phyloP scores from a whole-genome alignment of 2,113 vertebrate species.

The Myiozetetes cayanensis region DNA sequence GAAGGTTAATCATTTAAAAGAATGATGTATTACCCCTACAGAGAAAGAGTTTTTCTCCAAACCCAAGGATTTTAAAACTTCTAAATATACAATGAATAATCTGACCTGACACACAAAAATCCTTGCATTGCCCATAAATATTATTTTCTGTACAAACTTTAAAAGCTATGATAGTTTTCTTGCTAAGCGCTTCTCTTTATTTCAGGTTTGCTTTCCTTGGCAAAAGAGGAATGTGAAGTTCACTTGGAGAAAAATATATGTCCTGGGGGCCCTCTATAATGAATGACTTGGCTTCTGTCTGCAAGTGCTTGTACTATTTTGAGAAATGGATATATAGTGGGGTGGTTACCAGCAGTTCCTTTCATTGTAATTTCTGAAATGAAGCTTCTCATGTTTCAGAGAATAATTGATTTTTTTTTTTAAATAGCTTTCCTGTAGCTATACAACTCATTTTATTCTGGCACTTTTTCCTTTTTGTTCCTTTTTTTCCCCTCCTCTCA shows the following conservation, averaged over 20 bases:
- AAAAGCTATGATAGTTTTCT: not conserved
- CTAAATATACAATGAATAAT: not conserved
- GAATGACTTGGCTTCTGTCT: conserved; percentile 66
- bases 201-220: conserved; percentile 68
- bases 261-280: conserved; percentile 65
- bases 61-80: not conserved
- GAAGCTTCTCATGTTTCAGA: conserved; percentile 56
- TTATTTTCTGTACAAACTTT: not conserved
- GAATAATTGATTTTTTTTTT: conserved; percentile 65
- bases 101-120: not conserved
- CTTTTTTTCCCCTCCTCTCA: not conserved
- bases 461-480: not conserved
- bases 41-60: not conserved
- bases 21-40: not conserved
- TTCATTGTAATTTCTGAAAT: conserved; percentile 68
- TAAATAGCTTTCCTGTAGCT: conserved; percentile 54
- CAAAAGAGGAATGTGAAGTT: conserved; percentile 43
- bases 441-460: conserved; percentile 49
- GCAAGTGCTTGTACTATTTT: conserved; percentile 66
- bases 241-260: conserved; percentile 63
- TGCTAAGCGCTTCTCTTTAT: conserved; percentile 42
- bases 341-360: conserved; percentile 60
- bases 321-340: conserved; percentile 64
- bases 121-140: not conserved
- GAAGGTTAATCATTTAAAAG: not conserved